Base-by-base conservation (phyloP, 1,140 invertebrate species). In the Drosophila parvula region DNA sequence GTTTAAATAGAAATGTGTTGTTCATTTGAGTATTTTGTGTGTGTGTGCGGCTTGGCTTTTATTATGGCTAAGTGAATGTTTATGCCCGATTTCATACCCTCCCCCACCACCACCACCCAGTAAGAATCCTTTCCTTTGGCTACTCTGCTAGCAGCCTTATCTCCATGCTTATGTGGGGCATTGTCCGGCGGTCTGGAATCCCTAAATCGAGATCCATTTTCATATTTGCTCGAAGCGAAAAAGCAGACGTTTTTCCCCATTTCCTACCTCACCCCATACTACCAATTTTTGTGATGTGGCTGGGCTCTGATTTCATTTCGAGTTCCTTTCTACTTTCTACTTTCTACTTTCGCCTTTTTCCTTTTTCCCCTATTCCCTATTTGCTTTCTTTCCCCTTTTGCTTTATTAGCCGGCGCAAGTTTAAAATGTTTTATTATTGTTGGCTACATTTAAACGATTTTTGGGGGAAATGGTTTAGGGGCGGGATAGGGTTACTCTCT, bases 41-140 rank as follows among this genome's bases (percentile, higher is more conserved):
- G 61, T 69, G 56, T 36, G 63, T 58, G 57, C 28, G 40, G 61
- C 73, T 62, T 67, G 69, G 63, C 64, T 67, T 82, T 82, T 82
- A 82, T 82, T 70, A 74, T 70, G 78, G 61, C 78, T 86, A 86
- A 85, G 81, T 81, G 82, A 85, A 85, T 81, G 82, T 68, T 86
- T 75, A 78, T 85, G 82, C 75, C 82, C 82, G 81, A 78, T 79
- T 84, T 80, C 56, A 60, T 44, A n/a, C 36, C 34, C 27, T 34
- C 36, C 34, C 27, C 44, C 5, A 30, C 30, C 30, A 8, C 10
- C 18, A 9, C 18, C n/a, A 4, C n/a, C 3, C 7, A n/a, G 14
- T 22, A 22, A 22, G 30, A 71, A 67, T 69, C 70, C 59, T 71
- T 57, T 69, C 70, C 59, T 71, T 57, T 53, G 41, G 14, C 41